Base-by-base conservation (phyloP, 2,113 vertebrate genomes). In the Nestor notabilis region DNA sequence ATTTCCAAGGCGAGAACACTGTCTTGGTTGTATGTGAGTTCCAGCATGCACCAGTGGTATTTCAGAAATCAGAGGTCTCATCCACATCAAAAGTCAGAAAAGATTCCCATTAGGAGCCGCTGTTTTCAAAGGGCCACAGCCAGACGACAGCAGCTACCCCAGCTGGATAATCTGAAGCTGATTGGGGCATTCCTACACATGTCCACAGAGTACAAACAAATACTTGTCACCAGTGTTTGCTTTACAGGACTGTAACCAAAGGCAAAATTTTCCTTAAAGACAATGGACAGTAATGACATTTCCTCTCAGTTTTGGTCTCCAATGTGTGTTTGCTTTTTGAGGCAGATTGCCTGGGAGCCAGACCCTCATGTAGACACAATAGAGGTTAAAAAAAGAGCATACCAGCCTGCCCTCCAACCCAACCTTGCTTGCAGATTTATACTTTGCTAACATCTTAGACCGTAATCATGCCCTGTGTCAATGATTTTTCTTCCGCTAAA, bases 11-110 rank as follows among this genome's bases (percentile, higher is more conserved):
- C 9, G 69, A 52, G 33, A 56, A 33, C 4, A 7, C 13, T 17
- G 33, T 19, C 43, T 69, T 27, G 4, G 18, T 28, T 82, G 8
- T 37, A 17, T 37, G 21, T 2, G 2, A 75, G 43, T 11, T 70
- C 55, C 56, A 44, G 24, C 0, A 21, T 0, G 0, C 20, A 49
- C 14, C 24, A 46, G 8, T 50, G 29, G 12, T 35, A 29, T 55
- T 86, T 83, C 85, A 83, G 75, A 85, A 88, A 50, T 71, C 35
- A 53, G 33, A 63, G 29, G 28, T 46, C 8, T 58, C 33, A 35
- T 50, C 27, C 47, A 55, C 39, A 77, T 29, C 33, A 60, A 24
- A 91, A 89, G 33, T 61, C 63, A 72, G 35, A 87, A 76, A 0
- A 0, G 1, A 75, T 46, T 25, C 11, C n/a, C 6, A 2, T 37